phyloP scores from a whole-genome alignment of 2,888 invertebrate species.

The Pemphredon lugubris region DNA sequence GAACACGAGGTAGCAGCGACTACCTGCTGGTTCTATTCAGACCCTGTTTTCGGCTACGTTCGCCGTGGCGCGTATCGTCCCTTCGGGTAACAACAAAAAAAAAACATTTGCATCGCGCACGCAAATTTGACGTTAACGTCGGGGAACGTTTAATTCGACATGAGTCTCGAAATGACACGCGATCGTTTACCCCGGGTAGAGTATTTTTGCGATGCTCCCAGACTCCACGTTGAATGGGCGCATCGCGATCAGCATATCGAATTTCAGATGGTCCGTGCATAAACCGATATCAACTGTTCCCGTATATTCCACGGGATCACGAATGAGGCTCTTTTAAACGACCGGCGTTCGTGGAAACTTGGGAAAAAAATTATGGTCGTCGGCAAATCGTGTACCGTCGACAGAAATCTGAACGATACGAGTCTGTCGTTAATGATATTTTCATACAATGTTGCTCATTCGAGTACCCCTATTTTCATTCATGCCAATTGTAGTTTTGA shows the following conservation, averaged over 20 bases:
- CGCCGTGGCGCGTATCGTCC: constrained; percentile 60
- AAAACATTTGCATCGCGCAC: constrained; percentile 58
- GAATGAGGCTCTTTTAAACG: not conserved
- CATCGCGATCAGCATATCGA: constrained; percentile 24
- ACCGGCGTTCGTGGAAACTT: not conserved
- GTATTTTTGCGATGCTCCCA: constrained; percentile 37
- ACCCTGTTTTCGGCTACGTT: constrained; percentile 30
- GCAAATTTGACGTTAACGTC: constrained; percentile 79
- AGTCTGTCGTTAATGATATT: no score
- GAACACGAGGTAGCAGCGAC: constrained; percentile 43
- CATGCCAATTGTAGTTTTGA: no score
- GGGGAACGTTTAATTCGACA: constrained; percentile 77
- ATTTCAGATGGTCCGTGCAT: constrained; percentile 21
- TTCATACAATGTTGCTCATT: no score
- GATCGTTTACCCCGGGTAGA: constrained; percentile 56
- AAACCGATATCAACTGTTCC: not conserved
- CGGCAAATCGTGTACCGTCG: no score
- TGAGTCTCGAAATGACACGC: constrained; percentile 74
- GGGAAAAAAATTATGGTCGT: no score
- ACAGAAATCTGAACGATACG: no score
- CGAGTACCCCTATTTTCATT: no score
- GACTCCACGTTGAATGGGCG: constrained; percentile 25
- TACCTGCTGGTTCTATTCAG: constrained; percentile 22
- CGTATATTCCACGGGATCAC: not conserved
- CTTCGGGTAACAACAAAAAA: constrained; percentile 27